Conservation (phyloP, 2,113 vertebrate species). For the Caranx melampygus region DNA sequence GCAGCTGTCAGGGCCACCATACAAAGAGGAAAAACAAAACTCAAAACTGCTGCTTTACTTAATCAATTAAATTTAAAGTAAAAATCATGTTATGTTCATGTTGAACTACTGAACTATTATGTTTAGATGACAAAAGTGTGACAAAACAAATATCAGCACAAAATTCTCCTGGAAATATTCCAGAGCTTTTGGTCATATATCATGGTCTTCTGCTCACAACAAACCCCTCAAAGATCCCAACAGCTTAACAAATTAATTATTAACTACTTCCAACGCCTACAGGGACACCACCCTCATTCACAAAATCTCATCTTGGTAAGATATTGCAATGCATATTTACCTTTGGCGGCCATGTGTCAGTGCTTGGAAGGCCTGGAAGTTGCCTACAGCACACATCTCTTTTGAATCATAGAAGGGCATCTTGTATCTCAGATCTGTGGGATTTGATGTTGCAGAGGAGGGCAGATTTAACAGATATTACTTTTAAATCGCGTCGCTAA, state of each 20-base stretch:
- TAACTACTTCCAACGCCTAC: neutral
- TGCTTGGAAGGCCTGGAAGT: neutral
- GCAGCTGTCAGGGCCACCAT: too few species aligned
- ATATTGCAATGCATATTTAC: constrained; percentile 6
- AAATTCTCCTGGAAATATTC: neutral
- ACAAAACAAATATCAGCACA: neutral
- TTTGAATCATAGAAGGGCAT: constrained; percentile 38
- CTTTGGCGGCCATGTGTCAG: constrained; percentile 3
- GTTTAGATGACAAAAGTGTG: neutral
- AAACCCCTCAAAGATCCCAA: neutral
- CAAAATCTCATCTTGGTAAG: neutral
- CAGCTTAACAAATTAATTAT: neutral
- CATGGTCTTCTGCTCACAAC: neutral
- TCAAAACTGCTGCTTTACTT: too few species aligned
- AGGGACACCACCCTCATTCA: neutral
- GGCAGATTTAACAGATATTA: constrained; percentile 60
- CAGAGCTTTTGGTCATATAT: neutral
- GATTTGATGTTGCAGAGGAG: constrained; percentile 50
- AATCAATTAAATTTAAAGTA: too few species aligned
- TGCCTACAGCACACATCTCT: constrained; percentile 29
- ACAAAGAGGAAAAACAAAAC: too few species aligned
- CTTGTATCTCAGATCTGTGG: constrained; percentile 40
- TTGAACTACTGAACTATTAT: too few species aligned
- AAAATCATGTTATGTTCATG: too few species aligned
- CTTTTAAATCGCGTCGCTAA: constrained; percentile 52